A percentile compares a stretch with the other conserved stretches of the same genome.
Evolutionary conservation across 2,113 vertebrate species (phyloP).

Genomic region (Bubo blakistoni): DNA sequence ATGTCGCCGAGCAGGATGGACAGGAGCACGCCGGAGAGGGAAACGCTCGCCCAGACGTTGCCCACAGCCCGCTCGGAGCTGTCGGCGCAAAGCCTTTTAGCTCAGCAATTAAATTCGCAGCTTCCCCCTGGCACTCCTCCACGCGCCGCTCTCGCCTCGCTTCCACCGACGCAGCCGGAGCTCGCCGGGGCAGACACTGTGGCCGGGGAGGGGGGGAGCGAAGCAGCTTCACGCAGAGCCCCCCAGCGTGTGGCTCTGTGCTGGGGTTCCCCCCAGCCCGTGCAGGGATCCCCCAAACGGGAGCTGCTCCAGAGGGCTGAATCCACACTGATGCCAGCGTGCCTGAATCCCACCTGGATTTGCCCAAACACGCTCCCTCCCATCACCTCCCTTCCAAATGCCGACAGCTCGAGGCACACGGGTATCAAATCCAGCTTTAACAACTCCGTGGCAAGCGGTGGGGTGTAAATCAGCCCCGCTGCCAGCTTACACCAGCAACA

Average conservation of each 20-base stretch:
- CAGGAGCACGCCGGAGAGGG: not conserved
- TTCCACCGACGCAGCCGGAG: not conserved
- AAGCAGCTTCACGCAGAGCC: not conserved
- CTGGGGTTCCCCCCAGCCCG: not conserved
- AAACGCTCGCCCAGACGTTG: not conserved
- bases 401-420: not conserved
- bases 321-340: not conserved
- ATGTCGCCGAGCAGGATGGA: not conserved
- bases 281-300: not conserved
- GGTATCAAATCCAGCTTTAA: not conserved
- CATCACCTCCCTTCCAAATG: not conserved
- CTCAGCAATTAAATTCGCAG: not conserved
- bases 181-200: not conserved
- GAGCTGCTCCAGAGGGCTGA: not conserved
- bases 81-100: not conserved
- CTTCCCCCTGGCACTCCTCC: not conserved
- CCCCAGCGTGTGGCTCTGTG: not conserved
- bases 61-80: not conserved
- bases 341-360: not conserved
- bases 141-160: accelerated
- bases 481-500: not conserved
- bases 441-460: not conserved
- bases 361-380: not conserved
- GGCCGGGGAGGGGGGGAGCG: not conserved
- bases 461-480: not conserved